phyloP scores from a whole-genome alignment of 2,797 vertebrate species.

The Phalloptychus januarius region DNA sequence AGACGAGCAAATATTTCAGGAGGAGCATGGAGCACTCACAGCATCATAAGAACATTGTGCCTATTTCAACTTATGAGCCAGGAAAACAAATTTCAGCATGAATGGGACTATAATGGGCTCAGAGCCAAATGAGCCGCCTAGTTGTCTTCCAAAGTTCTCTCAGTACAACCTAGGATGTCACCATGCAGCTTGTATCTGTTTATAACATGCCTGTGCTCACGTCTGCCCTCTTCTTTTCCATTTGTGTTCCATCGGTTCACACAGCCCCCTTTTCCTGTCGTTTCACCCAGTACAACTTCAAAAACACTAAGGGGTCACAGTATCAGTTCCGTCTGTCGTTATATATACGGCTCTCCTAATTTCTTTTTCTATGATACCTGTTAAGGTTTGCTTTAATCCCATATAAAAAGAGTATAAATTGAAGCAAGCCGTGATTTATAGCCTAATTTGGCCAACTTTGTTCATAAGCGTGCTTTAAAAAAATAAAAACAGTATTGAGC shows the following conservation, averaged over 20 bases:
- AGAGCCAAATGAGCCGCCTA: constrained; percentile 12
- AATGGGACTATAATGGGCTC: constrained; percentile 13
- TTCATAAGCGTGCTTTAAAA: background rate
- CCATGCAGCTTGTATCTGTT: constrained; percentile 33
- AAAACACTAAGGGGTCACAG: constrained; percentile 58
- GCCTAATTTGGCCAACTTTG: background rate
- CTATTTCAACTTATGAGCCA: background rate
- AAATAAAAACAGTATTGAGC: background rate
- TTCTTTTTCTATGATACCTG: constrained; percentile 31
- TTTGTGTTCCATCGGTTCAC: constrained; percentile 46
- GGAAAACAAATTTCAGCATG: constrained; percentile 8
- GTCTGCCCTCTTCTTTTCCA: constrained; percentile 28
- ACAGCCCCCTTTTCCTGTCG: constrained; percentile 57
- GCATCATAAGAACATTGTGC: background rate
- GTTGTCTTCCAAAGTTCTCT: constrained; percentile 24
- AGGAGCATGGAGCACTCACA: background rate
- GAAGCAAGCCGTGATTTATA: background rate
- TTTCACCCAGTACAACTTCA: constrained; percentile 47
- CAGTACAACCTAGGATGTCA: constrained; percentile 27
- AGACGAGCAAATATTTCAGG: constrained; percentile 22
- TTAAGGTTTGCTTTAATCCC: background rate
- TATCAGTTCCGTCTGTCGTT: constrained; percentile 38
- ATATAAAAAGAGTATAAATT: constrained; percentile 12
- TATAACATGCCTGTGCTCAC: constrained; percentile 30
- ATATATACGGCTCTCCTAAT: constrained; percentile 38